Percentiles rank a stretch among this genome's conserved stretches.
phyloP scores from a whole-genome alignment of 1,140 invertebrate genomes.

The Tetranychus cinnabarinus region DNA sequence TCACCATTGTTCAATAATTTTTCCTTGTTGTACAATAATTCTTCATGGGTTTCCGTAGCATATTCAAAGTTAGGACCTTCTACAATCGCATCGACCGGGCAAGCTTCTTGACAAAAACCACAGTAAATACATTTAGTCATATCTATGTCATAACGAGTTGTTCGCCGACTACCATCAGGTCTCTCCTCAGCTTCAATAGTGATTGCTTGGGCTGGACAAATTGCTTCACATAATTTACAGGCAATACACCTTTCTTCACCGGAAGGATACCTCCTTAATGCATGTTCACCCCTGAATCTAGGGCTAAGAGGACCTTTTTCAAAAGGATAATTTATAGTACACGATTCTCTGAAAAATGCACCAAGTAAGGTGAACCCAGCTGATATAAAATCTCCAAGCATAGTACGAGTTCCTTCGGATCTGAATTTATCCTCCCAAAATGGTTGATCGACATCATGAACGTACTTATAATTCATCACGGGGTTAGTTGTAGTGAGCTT shows the following conservation, averaged over 20 bases:
- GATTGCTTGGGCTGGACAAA: constrained; percentile 93
- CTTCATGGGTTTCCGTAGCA: constrained; percentile 96
- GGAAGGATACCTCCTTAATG: constrained; percentile 74
- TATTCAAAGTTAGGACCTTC: constrained; percentile 99
- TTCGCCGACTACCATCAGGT: constrained; percentile 78
- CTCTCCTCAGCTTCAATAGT: constrained; percentile 96
- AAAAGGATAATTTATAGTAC: constrained; percentile 97
- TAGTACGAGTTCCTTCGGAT: neutral
- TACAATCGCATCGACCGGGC: constrained; percentile 98
- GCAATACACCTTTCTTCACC: constrained; percentile 97
- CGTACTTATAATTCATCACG: neutral
- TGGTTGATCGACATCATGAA: neutral
- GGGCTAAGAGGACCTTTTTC: constrained; percentile 91
- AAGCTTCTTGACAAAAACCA: constrained; percentile 96
- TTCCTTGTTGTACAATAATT: constrained; percentile 97
- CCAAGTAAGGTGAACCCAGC: constrained; percentile 41
- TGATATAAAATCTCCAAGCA: neutral
- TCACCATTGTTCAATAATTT: constrained; percentile 95
- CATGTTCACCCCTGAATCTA: constrained; percentile 89
- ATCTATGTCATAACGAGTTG: constrained; percentile 95
- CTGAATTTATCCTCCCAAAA: neutral
- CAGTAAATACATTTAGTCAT: constrained; percentile 99
- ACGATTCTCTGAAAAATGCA: constrained; percentile 80
- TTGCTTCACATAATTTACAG: constrained; percentile 93
- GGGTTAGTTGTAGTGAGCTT: neutral